Evolutionary conservation across 2,888 invertebrate species (phyloP), one percentile per base, ranked within the genome.

Genomic region (Eustalomyia histrio): DNA sequence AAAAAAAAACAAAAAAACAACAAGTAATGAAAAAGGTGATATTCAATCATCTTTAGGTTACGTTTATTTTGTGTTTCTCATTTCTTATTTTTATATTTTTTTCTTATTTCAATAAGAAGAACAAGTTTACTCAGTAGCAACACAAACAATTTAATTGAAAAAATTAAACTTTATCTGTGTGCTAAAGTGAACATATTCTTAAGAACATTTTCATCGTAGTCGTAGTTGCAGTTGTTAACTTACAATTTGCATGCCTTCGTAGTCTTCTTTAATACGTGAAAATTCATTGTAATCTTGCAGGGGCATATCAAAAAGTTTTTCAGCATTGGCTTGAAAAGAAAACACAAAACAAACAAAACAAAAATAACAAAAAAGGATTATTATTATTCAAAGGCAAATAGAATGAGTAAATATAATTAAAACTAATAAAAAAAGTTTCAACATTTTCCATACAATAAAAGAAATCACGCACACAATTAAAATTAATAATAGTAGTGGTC

Each of bases 241-340:
- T 76, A 90, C 90, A 84, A 91, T 85, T 73, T 95, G 94, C 92
- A 97, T 93, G 2, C 92, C 92, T 17, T 92, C 91, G 86, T 92
- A 95, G 83, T 95, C 94, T 0, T 90, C 85, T 86, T 93, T 94
- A 0, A 94, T 91, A 33, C 93, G 92, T 29, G 93, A 87, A 90
- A 96, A 95, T 78, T 94, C 94, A 0, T 95, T 94, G 87, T 97
- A 97, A 88, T 97, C 95, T 0, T 96, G 94, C 63, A 97, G 92
- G 0, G 96, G 94, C 85, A 97, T 94, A 86, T 97, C 97, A 89
- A 98, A 98, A 3, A 98, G 92, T 86, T 95, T 94, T 90, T 97
- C 97, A 0, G 97, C 96, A 74, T 93, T 94, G 5, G 93, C 92
- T 84, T 94, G 89, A 80, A 92, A 80, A 65, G 55, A 52, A 50